Percentiles rank a stretch among this genome's conserved stretches.
Conservation (phyloP, 2,797 vertebrate genomes). For the Megalops cyprinoides region DNA sequence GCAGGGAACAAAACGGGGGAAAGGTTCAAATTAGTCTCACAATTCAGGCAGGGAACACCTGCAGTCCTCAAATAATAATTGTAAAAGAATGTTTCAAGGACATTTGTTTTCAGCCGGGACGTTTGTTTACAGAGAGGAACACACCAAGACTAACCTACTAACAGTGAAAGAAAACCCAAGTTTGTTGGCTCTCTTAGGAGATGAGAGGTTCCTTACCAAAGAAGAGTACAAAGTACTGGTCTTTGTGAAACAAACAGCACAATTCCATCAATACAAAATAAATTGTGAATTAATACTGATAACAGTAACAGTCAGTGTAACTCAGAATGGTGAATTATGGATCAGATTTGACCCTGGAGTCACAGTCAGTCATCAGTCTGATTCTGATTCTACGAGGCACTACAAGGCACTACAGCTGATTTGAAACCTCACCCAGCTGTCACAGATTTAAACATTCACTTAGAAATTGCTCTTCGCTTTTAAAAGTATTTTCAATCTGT, state of each 20-base stretch:
- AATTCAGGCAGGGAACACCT: slow-evolving; percentile 3
- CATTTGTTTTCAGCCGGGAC: not conserved
- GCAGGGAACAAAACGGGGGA: not conserved
- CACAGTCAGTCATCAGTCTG: no score
- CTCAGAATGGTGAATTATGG: no score
- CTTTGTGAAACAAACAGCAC: not conserved
- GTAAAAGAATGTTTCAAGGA: not conserved
- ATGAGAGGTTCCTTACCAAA: not conserved
- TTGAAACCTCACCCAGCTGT: no score
- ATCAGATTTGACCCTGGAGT: no score
- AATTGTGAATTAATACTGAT: no score
- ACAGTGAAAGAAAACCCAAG: not conserved
- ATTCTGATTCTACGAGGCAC: no score
- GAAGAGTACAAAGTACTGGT: not conserved
- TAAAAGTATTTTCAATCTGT: not conserved
- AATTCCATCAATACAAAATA: not conserved
- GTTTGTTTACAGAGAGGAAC: not conserved
- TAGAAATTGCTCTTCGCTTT: no score
- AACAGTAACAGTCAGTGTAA: no score
- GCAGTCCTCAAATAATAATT: not conserved
- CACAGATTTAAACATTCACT: no score
- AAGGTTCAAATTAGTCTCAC: not conserved
- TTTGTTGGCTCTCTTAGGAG: not conserved
- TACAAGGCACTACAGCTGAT: no score
- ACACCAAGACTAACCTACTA: no score